Evolutionary conservation across 2,113 vertebrate genomes (phyloP).

Genomic region (Variabilichromis moorii): DNA sequence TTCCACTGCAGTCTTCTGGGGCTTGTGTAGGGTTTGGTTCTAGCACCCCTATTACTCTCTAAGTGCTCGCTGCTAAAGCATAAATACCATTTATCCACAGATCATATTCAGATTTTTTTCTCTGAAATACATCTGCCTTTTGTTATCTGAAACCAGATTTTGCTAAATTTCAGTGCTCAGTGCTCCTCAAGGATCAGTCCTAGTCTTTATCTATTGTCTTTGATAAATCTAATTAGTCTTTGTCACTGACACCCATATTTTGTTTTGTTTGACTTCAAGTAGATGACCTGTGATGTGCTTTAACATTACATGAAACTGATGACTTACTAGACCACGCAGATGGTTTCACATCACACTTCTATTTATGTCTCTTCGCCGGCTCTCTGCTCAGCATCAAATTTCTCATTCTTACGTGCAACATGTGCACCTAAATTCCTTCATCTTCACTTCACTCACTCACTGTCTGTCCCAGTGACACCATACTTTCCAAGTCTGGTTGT

Average conservation of each 20-base stretch:
- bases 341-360: not conserved
- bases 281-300: not conserved
- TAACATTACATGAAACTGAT: not conserved
- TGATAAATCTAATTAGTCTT: not conserved
- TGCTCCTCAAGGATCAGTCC: not conserved
- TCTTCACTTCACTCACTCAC: not conserved
- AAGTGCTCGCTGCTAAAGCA: not conserved
- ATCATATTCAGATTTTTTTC: not conserved
- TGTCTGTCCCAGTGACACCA: not conserved
- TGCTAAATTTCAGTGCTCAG: not conserved
- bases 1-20: not conserved
- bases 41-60: not conserved
- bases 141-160: not conserved
- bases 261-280: not conserved
- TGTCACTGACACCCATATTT: not conserved
- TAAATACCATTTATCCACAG: not conserved
- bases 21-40: not conserved
- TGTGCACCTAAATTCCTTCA: not conserved
- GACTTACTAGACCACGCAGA: not conserved
- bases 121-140: not conserved
- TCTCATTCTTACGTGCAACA: not conserved
- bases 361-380: not conserved
- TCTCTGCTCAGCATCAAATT: not conserved
- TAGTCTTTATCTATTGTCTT: not conserved
- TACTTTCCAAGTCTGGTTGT: not conserved